Evolutionary conservation across 1,140 invertebrate species (phyloP).

Genomic region (Aphis gossypii): DNA sequence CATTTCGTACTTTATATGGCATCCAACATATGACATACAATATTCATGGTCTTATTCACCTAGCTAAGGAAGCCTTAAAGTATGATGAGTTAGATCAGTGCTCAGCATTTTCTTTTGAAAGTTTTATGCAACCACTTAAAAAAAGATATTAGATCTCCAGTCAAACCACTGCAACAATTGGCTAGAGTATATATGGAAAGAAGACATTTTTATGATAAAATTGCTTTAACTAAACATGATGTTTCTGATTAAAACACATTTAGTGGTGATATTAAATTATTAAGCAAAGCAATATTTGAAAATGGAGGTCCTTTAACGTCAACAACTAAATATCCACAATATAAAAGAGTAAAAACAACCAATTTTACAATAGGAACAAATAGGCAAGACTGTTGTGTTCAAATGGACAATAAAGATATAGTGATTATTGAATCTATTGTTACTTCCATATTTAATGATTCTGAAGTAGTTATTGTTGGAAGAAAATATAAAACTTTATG

Average conservation of each 20-base stretch:
- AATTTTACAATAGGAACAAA: constrained; percentile 1
- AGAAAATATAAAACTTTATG: background rate
- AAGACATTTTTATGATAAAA: background rate
- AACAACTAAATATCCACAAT: background rate
- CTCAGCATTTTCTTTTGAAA: no score
- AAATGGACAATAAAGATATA: background rate
- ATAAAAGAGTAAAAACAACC: background rate
- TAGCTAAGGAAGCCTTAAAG: no score
- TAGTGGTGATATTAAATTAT: background rate
- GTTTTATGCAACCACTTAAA: no score
- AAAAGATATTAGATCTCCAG: no score
- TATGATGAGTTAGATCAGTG: no score
- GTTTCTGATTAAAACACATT: background rate
- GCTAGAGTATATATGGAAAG: no score
- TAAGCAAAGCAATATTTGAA: background rate
- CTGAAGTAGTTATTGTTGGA: background rate
- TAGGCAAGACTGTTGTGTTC: background rate
- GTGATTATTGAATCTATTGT: background rate
- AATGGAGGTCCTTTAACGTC: background rate
- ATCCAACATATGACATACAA: no score
- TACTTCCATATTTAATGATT: background rate
- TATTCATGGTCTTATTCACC: no score
- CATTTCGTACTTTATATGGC: no score
- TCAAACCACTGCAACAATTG: no score
- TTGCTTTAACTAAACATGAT: background rate